These are phyloP conservation scores for Nymphalis urticae DNA, from an alignment of 2,888 invertebrate genomes.

Conservation along the genomic window DNA sequence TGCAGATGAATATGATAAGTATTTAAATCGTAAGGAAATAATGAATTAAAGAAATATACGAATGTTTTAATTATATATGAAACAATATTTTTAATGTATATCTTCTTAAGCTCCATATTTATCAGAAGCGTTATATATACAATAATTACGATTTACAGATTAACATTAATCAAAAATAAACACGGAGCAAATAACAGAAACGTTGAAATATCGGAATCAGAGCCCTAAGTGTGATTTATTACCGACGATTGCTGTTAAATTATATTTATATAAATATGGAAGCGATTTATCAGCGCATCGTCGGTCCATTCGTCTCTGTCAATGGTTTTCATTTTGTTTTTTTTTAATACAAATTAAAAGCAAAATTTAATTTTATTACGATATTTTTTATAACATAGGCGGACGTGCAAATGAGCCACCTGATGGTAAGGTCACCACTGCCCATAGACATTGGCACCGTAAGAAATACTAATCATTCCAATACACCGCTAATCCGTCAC, in stretches of 20 bases:
- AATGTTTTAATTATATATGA: no score
- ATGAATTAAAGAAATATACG: no score
- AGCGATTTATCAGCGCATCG: not conserved
- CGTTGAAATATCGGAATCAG: slow-evolving; percentile 6
- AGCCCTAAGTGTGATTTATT: slow-evolving; percentile 7
- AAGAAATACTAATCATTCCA: no score
- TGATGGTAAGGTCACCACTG: no score
- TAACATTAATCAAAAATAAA: slow-evolving; percentile 18
- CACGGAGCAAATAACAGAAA: slow-evolving; percentile 9
- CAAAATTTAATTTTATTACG: not conserved
- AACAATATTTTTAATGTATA: no score
- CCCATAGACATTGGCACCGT: no score
- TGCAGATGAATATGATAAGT: no score
- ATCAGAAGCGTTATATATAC: not conserved
- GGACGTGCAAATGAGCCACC: no score
- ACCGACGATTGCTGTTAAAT: slow-evolving; percentile 8
- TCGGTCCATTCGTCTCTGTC: not conserved
- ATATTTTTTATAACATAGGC: no score
- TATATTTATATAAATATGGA: slow-evolving; percentile 8
- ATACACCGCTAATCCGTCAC: no score
- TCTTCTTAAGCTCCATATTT: no score
- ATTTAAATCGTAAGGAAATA: no score
- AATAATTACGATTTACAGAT: not conserved
- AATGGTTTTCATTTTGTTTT: not conserved
- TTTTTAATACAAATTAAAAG: slow-evolving; percentile 9